Evolutionary conservation across 2,888 invertebrate species (phyloP).

Genomic region (Brachyptera putata): DNA sequence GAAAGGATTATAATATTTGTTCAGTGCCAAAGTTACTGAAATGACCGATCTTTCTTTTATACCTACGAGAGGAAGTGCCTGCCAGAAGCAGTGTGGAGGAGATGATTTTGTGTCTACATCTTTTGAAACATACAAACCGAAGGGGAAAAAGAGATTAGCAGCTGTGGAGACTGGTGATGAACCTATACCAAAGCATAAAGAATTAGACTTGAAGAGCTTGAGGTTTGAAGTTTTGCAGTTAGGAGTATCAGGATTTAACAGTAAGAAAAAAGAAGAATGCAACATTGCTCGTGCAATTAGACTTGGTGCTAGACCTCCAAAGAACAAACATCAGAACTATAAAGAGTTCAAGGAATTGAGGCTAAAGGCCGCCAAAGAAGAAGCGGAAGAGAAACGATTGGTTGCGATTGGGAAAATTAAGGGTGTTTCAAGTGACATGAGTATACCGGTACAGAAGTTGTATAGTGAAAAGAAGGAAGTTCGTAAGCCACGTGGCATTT

Average conservation of each 20-base stretch:
- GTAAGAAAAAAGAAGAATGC: slow-evolving; percentile 69
- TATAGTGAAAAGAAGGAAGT: slow-evolving; percentile 47
- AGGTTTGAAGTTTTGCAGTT: slow-evolving; percentile 80
- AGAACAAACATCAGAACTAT: slow-evolving; percentile 65
- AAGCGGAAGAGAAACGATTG: slow-evolving; percentile 37
- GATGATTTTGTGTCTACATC: not conserved
- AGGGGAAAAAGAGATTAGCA: not conserved
- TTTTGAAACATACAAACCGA: not conserved
- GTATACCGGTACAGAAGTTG: slow-evolving; percentile 45
- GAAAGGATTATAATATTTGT: no score
- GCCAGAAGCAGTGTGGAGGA: not conserved
- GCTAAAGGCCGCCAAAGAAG: slow-evolving; percentile 53
- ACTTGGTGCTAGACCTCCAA: slow-evolving; percentile 78
- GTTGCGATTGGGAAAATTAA: slow-evolving; percentile 54
- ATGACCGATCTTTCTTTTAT: slow-evolving; percentile 14
- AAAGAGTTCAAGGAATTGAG: slow-evolving; percentile 60
- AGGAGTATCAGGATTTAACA: slow-evolving; percentile 71
- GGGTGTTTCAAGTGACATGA: slow-evolving; percentile 54
- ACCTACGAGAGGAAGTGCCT: not conserved
- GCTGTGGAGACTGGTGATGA: not conserved
- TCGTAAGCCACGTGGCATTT: slow-evolving; percentile 43
- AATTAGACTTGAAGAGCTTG: slow-evolving; percentile 69
- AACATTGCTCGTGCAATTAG: slow-evolving; percentile 72
- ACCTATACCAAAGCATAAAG: slow-evolving; percentile 46
- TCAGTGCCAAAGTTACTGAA: no score